Evolutionary conservation across 30 jellyfish, hydroid and myxozoan species (phyloP).

Genomic region (Aurelia sp.): DNA sequence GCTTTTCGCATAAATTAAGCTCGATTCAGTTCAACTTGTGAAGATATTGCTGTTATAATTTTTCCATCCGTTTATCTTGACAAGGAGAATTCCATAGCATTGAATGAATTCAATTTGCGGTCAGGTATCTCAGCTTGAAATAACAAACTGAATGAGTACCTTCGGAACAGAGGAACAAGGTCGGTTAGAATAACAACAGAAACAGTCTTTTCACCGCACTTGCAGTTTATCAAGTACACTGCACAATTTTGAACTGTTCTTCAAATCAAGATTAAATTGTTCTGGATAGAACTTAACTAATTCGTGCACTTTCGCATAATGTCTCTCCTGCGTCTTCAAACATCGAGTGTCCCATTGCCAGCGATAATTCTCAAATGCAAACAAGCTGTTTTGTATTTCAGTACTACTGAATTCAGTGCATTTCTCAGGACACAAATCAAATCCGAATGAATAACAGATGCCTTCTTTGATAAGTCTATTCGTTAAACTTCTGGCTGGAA

Average conservation of each 20-base stretch:
- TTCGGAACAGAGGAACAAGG: too few species aligned
- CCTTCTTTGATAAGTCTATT: conserved; percentile 3
- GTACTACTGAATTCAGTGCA: conserved; percentile 18
- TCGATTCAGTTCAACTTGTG: too few species aligned
- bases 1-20: too few species aligned
- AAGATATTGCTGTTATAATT: too few species aligned
- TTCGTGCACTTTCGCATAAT: not conserved
- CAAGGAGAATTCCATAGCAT: too few species aligned
- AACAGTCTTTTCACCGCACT: too few species aligned
- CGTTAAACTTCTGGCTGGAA: not conserved
- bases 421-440: conserved; percentile 29
- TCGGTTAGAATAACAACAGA: too few species aligned
- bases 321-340: not conserved
- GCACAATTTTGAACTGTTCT: not conserved
- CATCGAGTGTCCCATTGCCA: conserved; percentile 67
- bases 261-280: not conserved
- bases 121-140: too few species aligned
- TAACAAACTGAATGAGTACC: too few species aligned
- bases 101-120: too few species aligned
- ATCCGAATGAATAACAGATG: conserved; percentile 5
- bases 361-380: conserved; percentile 19
- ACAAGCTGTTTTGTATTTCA: conserved; percentile 16
- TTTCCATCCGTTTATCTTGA: too few species aligned
- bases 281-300: not conserved
- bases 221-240: not conserved